Evolutionary conservation across 2,888 invertebrate species (phyloP), one percentile per base, ranked within the genome.

Genomic region (Drosophila falleni): DNA sequence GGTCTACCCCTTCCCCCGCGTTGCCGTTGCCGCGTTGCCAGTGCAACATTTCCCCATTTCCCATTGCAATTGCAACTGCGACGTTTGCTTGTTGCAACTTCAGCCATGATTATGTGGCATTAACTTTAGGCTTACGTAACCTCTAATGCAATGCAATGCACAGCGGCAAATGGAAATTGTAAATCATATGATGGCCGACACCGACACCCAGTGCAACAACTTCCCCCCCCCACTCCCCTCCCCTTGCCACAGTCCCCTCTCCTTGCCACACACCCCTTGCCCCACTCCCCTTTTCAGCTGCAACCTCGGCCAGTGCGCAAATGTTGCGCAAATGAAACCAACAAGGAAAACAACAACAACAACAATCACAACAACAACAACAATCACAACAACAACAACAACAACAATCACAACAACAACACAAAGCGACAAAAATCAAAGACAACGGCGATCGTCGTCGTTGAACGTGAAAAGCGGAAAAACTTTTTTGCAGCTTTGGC

Each of bases 381-480:
- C 80, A 74, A 80, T 74, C 85, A 78, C 84, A 84, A 85, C 50
- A 50, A n/a, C 44, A 74, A 78, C 60, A 80, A 74, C 74, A 80
- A 85, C 70, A 66, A 78, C n/a, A n/a, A n/a, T n/a, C n/a, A n/a
- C n/a, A n/a, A n/a, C n/a, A n/a, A n/a, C n/a, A n/a, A n/a, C n/a
- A n/a, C n/a, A n/a, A n/a, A 68, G 63, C 69, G 44, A 49, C 54
- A 58, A 65, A 65, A 54, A 58, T 54, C 70, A 74, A 68, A 64
- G 59, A 64, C 76, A 80, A 90, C 89, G 87, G 82, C 90, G 91
- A 91, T 91, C 91, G 86, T 91, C 91, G 89, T 89, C 91, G 91
- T 92, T 92, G 91, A 92, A 92, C 91, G 91, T 92, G 91, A 92
- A 92, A 92, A 92, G 91, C 91, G 91, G 92, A 91, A 92, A 92